Evolutionary conservation across 2,797 vertebrate species (phyloP), one percentile per base, ranked within the genome.

Genomic region (Danio jaintianensis): DNA sequence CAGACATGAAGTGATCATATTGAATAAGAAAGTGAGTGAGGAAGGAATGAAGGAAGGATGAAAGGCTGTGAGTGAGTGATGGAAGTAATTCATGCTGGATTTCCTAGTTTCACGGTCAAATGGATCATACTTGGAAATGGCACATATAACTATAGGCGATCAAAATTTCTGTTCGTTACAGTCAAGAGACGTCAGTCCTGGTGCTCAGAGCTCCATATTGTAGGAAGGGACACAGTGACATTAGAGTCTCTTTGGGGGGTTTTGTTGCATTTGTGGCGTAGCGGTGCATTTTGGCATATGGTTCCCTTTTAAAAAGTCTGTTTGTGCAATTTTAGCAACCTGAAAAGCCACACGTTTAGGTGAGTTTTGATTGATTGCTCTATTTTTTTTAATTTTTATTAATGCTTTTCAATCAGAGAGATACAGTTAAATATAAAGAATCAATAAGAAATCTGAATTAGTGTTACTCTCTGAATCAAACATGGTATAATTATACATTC

Each of bases 191-290:
- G 43, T 79, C 68, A 56, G 47, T 63, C 48, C 61, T 73, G n/a
- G 64, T 45, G 50, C 78, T 48, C 22, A 48, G 69, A 53, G 50
- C 50, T 79, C 66, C 78, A 80, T 69, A 80, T 73, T 80, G 68
- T 56, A 58, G 5, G 11, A 71, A 79, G 70, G 68, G 67, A 79
- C 77, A 66, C 58, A 2, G 47, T 80, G 78, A 80, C 69, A 80
- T 80, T 73, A 80, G 16, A 63, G 48, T 56, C 61, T 72, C 59
- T 64, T 52, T 64, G 72, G 40, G 38, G 47, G 20, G 20, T 56
- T 43, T 63, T 63, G 68, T 55, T 73, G 20, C 18, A 7, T 64
- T 66, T 55, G 47, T 38, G 47, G 18, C 47, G 7, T 80, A 56
- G 64, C 5, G 16, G 47, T 73, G 50, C 40, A 47, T 47, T 72